These are phyloP conservation scores for Daboia siamensis DNA, from an alignment of 2,113 vertebrate species.

Conservation along the genomic window DNA sequence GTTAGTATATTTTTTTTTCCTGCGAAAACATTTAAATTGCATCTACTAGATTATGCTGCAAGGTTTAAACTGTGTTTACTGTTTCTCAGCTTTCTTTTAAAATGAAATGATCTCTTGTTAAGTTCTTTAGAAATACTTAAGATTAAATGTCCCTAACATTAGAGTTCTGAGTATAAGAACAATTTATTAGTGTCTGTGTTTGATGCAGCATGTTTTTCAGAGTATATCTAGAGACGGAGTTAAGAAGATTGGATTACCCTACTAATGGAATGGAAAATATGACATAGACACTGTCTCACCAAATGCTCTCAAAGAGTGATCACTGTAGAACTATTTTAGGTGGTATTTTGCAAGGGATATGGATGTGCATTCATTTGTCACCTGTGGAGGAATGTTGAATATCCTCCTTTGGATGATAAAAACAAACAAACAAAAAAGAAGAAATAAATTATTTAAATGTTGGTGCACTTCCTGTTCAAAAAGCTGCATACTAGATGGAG, in stretches of 20 bases:
- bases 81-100: neutral
- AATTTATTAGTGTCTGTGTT: constrained; percentile 1
- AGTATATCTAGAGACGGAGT: neutral
- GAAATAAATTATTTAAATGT: neutral
- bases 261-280: neutral
- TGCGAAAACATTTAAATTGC: neutral
- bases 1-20: neutral
- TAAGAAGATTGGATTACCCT: neutral
- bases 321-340: neutral
- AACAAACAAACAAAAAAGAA: neutral
- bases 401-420: neutral
- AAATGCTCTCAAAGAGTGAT: neutral
- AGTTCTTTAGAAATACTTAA: neutral
- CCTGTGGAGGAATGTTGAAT: neutral
- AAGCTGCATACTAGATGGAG: too few species aligned
- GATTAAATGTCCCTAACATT: neutral
- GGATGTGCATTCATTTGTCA: neutral
- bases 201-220: neutral
- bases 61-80: neutral
- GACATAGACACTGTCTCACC: neutral
- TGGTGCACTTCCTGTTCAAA: neutral
- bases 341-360: neutral
- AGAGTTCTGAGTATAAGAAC: neutral
- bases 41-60: neutral
- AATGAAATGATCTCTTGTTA: neutral